Evolutionary conservation across 2,888 invertebrate genomes (phyloP).

Genomic region (Steromphala cineraria): DNA sequence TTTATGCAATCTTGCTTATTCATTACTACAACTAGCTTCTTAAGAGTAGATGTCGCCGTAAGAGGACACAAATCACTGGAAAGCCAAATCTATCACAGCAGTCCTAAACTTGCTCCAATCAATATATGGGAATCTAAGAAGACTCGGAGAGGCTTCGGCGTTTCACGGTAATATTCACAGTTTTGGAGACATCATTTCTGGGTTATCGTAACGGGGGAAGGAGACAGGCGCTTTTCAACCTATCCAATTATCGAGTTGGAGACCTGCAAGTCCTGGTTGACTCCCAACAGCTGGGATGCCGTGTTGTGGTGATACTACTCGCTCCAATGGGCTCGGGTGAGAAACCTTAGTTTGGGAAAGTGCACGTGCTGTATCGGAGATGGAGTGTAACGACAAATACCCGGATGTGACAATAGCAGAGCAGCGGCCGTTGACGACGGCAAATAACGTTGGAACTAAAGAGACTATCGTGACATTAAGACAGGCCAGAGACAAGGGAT

Average conservation of each 20-base stretch:
- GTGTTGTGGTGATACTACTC: background rate
- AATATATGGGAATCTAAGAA: background rate
- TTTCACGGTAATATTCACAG: background rate
- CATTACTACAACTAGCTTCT: background rate
- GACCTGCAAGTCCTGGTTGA: too few species aligned
- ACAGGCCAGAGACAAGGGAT: conserved; percentile 37
- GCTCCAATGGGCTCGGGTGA: background rate
- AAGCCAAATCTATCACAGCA: background rate
- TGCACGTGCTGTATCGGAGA: background rate
- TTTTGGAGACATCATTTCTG: background rate
- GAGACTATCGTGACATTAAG: conserved; percentile 47
- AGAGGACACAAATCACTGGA: background rate
- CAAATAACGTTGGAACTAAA: conserved; percentile 29
- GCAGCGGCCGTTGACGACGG: conserved; percentile 24
- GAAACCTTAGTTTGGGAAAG: background rate
- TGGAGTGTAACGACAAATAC: conserved; percentile 29
- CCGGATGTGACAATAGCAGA: conserved; percentile 44
- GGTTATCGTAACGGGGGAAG: background rate
- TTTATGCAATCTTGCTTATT: conserved; percentile 12
- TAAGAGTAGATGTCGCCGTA: background rate
- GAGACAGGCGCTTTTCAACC: background rate
- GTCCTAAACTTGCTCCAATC: background rate
- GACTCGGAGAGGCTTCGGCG: background rate
- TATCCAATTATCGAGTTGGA: background rate
- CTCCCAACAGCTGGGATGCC: background rate